phyloP scores from a whole-genome alignment of 2,888 invertebrate species.

The Eubasilissa splendida region DNA sequence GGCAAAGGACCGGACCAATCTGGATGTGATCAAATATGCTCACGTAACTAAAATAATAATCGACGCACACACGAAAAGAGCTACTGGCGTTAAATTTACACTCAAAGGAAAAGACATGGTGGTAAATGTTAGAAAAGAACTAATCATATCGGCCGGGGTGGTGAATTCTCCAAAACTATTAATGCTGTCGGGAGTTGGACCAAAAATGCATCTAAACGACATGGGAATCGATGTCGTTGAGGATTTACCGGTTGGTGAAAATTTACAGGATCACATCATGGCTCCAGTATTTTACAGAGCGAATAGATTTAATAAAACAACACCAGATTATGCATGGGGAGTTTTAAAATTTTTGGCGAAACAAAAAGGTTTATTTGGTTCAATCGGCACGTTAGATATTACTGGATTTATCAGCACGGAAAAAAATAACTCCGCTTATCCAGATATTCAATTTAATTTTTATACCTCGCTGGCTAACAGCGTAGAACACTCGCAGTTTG shows the following conservation, averaged over 20 bases:
- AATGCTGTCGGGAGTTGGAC: constrained; percentile 70
- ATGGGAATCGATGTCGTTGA: constrained; percentile 63
- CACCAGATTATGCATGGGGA: not conserved
- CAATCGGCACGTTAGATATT: constrained; percentile 66
- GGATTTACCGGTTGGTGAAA: constrained; percentile 67
- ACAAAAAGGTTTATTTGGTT: constrained; percentile 54
- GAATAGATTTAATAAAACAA: constrained; percentile 62
- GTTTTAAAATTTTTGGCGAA: not conserved
- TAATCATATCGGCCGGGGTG: constrained; percentile 68
- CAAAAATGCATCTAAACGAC: constrained; percentile 62
- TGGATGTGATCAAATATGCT: constrained; percentile 64
- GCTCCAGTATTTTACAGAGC: constrained; percentile 61
- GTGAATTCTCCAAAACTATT: constrained; percentile 68
- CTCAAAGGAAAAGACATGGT: constrained; percentile 57
- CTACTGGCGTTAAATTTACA: constrained; percentile 63
- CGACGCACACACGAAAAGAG: constrained; percentile 62
- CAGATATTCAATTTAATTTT: constrained; percentile 71
- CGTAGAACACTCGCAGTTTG: constrained; percentile 63
- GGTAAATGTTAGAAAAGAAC: constrained; percentile 64
- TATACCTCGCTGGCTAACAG: constrained; percentile 60
- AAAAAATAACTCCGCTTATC: constrained; percentile 64
- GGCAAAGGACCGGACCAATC: constrained; percentile 61
- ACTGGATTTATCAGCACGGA: constrained; percentile 69
- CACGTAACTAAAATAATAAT: constrained; percentile 64
- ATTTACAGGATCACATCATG: constrained; percentile 71